Conservation (phyloP, 2,113 vertebrate genomes). For the Cettia cetti region DNA sequence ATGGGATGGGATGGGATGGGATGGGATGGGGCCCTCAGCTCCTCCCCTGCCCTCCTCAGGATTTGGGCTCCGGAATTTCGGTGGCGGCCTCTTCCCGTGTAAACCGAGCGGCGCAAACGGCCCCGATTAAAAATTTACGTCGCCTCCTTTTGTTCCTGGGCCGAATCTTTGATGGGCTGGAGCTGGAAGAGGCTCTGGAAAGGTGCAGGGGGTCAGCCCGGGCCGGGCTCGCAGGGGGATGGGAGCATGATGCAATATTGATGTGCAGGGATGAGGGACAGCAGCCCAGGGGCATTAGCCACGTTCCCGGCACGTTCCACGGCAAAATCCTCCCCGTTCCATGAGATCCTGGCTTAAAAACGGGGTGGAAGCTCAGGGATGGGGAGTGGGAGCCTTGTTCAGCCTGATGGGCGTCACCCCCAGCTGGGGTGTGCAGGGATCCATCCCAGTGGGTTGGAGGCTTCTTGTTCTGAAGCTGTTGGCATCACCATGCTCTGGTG, state of each 20-base stretch:
- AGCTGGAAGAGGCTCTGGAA: not conserved
- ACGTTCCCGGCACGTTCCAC: accelerated
- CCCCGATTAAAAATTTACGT: constrained; percentile 30
- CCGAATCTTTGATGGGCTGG: accelerated
- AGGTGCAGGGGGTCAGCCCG: not conserved
- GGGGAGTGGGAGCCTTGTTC: not conserved
- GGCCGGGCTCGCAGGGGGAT: not conserved
- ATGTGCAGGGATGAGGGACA: not conserved
- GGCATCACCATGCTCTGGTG: accelerated
- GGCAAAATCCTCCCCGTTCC: not conserved
- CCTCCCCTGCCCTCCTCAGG: not conserved
- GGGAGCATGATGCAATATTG: constrained; percentile 15
- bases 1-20: too few species aligned
- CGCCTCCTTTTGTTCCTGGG: not conserved
- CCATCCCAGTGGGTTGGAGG: accelerated
- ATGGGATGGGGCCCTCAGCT: accelerated
- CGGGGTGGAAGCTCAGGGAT: accelerated
- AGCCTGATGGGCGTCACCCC: not conserved
- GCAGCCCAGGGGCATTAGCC: not conserved
- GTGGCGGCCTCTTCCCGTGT: accelerated
- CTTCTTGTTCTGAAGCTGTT: accelerated
- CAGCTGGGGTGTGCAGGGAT: not conserved
- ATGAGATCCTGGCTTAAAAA: accelerated
- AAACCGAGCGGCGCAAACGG: not conserved
- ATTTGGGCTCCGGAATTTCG: not conserved